Base-by-base conservation (phyloP, 2,888 invertebrate genomes). In the Ichneumoninae sp. region DNA sequence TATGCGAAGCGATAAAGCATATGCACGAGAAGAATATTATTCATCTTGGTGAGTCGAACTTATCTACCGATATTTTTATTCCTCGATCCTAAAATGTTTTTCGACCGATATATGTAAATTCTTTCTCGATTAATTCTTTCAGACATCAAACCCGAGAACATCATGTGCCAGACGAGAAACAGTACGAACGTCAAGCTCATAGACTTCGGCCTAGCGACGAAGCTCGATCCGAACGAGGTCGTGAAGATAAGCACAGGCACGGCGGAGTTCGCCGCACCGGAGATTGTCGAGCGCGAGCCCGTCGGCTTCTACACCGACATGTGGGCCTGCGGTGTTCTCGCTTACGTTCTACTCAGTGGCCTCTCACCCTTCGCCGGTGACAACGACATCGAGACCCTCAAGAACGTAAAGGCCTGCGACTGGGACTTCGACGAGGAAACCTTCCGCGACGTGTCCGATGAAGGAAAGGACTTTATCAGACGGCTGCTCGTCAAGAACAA, bases 11-110 rank as follows among this genome's bases (percentile, higher is more conserved):
- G 19, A 97, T 99, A 54, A 96, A 97, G 87, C 99, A 99, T 93
- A 99, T 99, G 99, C 99, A 99, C 93, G 99, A 99, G 91, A 98
- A 98, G 95, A 99, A 99, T 94, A 99, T 99, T 91, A 99, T 99
- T 80, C 99, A 99, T 92, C 95, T 99, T 69, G 96, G 96, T 94
- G 94, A 88, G 87, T 84, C 30, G 26, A 65, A n/a, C 5, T 16
- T 30, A 0, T 33, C 16, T 30, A 13, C n/a, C 3, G 47, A 10
- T 30, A 6, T 70, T 7, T n/a, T 70, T 44, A 4, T 36, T 69
- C 19, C 19, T 30, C 57, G n/a, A 6, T 26, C 6, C 16, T 62
- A 2, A 60, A 36, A 19, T n/a, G 4, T 13, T 33, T 40, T 47
- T 22, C 13, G 47, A 52, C 1, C 1, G 40, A 50, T n/a, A 19